These are phyloP conservation scores for Beris morrisii DNA, from an alignment of 2,888 invertebrate species.

Conservation along the genomic window DNA sequence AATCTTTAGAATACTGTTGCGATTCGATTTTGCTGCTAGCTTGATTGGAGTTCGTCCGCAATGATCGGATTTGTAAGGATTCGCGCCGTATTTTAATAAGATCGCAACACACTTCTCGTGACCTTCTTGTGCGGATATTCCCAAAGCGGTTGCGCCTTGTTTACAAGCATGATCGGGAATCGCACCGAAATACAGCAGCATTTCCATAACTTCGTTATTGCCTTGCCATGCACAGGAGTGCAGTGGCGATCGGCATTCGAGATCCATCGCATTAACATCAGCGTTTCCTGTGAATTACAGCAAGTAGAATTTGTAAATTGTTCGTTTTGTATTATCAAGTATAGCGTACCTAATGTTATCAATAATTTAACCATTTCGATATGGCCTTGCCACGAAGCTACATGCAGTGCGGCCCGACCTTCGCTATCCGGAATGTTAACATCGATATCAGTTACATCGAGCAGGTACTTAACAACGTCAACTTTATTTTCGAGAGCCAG, in stretches of 20 bases:
- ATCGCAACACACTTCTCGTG: constrained; percentile 89
- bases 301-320: constrained; percentile 7
- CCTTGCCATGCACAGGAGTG: constrained; percentile 98
- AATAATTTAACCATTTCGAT: constrained; percentile 87
- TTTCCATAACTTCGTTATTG: constrained; percentile 78
- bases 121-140: constrained; percentile 95
- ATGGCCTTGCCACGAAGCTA: constrained; percentile 93
- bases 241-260: constrained; percentile 84
- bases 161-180: constrained; percentile 87
- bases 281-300: constrained; percentile 65
- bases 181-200: constrained; percentile 79
- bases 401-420: constrained; percentile 87
- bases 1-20: constrained; percentile 78
- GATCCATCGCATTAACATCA: constrained; percentile 83
- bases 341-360: constrained; percentile 64
- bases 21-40: constrained; percentile 90
- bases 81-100: constrained; percentile 79
- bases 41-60: constrained; percentile 85
- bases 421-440: constrained; percentile 88
- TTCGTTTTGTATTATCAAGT: background rate
- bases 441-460: constrained; percentile 75
- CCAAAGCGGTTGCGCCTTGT: constrained; percentile 93
- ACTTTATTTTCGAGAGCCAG: constrained; percentile 84
- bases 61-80: constrained; percentile 82
- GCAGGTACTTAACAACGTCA: constrained; percentile 78